Base-by-base conservation (phyloP, 2,888 invertebrate species). In the Aleiodes alternator region DNA sequence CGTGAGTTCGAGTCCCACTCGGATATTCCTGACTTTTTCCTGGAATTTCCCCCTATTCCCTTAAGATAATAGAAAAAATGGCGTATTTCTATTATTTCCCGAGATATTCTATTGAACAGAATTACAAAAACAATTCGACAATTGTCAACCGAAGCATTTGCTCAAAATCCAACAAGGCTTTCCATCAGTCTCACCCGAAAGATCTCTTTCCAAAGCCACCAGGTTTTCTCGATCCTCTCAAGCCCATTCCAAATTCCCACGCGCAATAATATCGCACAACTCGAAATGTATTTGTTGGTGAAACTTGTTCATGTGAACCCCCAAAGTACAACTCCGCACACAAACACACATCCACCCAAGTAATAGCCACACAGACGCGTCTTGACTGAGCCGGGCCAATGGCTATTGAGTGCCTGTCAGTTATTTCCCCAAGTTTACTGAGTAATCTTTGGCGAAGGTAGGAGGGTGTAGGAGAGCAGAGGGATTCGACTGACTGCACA, bases 351-450 rank as follows among this genome's bases (percentile, higher is more conserved):
- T 1, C 43, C 31, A 56, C 0, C 51, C 64, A 73, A 56, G 64
- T 73, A 69, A 43, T 56, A 73, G 43, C 8, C 72, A 75, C 72
- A 71, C 34, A 34, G 34, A 34, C 34, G 34, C 55, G 31, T 43
- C 55, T 29, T 38, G 66, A 66, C 64, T 64, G 51, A 57, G 29
- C 61, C 69, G 59, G 70, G 76, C 74, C 76, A 75, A 59, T 57
- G 29, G 31, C 29, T 57, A 29, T 34, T 69, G 72, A 70, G 77
- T 69, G 70, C 73, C 73, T 70, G 76, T 69, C 79, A 79, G 81
- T 85, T 85, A 84, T 86, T 84, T 85, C 81, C 82, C 77, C 72
- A 82, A 85, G 84, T 85, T 85, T 84, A 81, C 84, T 77, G 82
- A 85, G 83, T 84, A 85, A 86, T 86, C 83, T 84, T 82, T 80